Evolutionary conservation across 2,888 invertebrate genomes (phyloP), one percentile per base, ranked within the genome.

Genomic region (Ectropis crepuscularia): DNA sequence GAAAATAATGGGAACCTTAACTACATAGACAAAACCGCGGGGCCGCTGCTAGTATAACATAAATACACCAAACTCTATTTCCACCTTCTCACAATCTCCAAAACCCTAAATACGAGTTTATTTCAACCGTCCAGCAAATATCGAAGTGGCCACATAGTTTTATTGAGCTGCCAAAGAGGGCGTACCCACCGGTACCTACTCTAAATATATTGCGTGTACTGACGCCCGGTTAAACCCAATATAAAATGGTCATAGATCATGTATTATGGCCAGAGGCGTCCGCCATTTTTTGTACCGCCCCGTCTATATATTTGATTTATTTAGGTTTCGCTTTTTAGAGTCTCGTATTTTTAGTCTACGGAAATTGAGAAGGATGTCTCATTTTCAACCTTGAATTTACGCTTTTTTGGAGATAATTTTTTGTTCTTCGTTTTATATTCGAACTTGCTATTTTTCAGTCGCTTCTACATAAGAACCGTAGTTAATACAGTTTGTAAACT

Each of bases 181-280:
- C 80, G 81, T 75, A 54, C 63, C 63, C 72, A 71, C 70, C 71
- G 84, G 85, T 82, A 79, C n/a, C n/a, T n/a, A n/a, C 80, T 74
- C 58, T 72, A 77, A 80, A 87, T 87, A 86, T 85, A 86, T 84
- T 79, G 84, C 82, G 74, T 76, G 79, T 77, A 77, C 79, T 73
- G 75, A 78, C 80, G 78, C 80, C 64, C 75, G 74, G 75, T 78
- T 79, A 75, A 80, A 75, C 78, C 77, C 81, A 77, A 81, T 84
- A 80, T 82, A 81, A 81, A 80, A 72, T 69, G 64, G 60, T 6
- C 80, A 81, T 64, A 76, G 80, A 80, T 68, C 68, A 72, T 54
- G 60, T 61, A 62, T 62, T 62, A 61, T 41, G 67, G 64, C 63
- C 50, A 69, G 64, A 71, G 69, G 71, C 71, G 71, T 68, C 67